These are phyloP conservation scores for Thera obeliscata DNA, from an alignment of 2,888 invertebrate genomes.

Conservation along the genomic window DNA sequence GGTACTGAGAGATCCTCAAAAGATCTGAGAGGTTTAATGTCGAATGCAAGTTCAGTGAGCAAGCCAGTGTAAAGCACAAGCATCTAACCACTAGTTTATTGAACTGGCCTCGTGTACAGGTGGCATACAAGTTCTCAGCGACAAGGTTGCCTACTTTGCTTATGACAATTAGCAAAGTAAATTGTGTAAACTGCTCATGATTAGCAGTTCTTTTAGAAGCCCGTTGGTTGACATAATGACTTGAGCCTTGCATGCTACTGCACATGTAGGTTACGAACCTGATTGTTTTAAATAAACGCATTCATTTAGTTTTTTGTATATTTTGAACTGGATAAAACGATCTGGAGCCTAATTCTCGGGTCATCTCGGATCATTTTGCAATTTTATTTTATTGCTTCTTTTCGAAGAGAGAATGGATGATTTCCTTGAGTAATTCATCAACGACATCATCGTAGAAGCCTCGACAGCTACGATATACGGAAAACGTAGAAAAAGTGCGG, in stretches of 20 bases:
- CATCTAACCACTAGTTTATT: not conserved
- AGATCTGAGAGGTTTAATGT: not conserved
- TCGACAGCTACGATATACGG: too few relatives aligned
- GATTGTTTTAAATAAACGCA: conserved; percentile 28
- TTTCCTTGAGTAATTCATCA: too few relatives aligned
- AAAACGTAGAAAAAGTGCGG: too few relatives aligned
- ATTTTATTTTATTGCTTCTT: too few relatives aligned
- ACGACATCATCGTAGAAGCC: too few relatives aligned
- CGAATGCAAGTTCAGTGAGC: not conserved
- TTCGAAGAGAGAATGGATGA: too few relatives aligned
- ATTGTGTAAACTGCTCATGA: conserved; percentile 18
- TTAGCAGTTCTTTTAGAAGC: conserved; percentile 15
- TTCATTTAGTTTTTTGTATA: not conserved
- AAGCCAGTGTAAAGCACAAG: not conserved
- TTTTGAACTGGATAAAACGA: too few relatives aligned
- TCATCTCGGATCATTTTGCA: too few relatives aligned
- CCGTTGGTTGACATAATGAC: conserved; percentile 30
- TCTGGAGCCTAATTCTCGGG: too few relatives aligned
- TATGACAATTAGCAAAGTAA: conserved; percentile 25
- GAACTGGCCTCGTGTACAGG: not conserved
- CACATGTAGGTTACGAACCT: conserved; percentile 37
- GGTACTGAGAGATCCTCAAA: not conserved
- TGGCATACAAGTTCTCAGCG: not conserved
- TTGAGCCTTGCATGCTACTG: conserved; percentile 31
- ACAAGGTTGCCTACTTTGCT: conserved; percentile 9